phyloP scores from a whole-genome alignment of 1,140 invertebrate genomes.

The Leptopilina boulardi region DNA sequence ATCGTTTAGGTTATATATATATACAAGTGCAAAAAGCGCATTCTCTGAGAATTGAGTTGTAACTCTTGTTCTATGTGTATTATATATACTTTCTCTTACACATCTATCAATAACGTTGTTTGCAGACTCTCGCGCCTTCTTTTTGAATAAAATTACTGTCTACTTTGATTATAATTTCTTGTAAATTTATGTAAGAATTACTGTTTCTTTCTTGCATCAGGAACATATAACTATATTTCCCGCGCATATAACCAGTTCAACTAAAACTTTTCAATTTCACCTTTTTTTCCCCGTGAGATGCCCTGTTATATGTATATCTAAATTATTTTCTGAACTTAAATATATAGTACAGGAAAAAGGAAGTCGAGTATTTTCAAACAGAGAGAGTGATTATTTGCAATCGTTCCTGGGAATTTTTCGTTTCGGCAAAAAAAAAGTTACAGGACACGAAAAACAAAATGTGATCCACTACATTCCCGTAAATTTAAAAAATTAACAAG shows the following conservation, averaged over 20 bases:
- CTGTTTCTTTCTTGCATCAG: neutral
- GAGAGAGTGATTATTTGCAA: no score
- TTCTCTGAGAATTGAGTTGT: constrained; percentile 16
- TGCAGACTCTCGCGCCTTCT: neutral
- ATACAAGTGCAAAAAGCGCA: neutral
- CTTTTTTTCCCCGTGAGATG: neutral
- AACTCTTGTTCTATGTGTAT: no score
- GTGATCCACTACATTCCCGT: no score
- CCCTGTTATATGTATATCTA: no score
- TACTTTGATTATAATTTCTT: neutral
- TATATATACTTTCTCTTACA: constrained; percentile 13
- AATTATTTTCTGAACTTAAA: no score
- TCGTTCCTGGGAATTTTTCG: no score
- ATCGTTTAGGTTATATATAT: no score
- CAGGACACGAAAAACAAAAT: no score
- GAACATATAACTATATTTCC: neutral
- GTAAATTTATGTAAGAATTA: constrained; percentile 14
- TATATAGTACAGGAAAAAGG: no score
- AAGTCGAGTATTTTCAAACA: no score
- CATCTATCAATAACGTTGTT: constrained; percentile 30
- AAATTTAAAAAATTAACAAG: no score
- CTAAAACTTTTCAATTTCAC: neutral
- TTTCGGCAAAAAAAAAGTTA: no score
- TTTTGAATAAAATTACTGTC: constrained; percentile 25
- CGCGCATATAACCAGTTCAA: neutral